Percentiles rank a stretch among this genome's conserved stretches.
Evolutionary conservation across 2,113 vertebrate species (phyloP).

Genomic region (Probosciger aterrimus): DNA sequence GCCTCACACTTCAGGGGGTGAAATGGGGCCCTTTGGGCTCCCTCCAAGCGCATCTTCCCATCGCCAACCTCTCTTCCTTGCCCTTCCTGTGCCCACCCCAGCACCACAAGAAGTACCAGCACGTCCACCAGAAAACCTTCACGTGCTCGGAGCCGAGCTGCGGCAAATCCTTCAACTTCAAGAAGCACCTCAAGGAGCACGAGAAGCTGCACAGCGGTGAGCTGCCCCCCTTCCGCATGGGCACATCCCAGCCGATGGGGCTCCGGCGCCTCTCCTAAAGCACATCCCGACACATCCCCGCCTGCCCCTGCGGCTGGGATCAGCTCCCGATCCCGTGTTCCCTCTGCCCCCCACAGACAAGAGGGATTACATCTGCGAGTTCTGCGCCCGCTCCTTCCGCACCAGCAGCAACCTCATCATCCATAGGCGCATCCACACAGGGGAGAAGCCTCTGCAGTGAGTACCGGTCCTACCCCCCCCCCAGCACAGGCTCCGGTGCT

Average conservation of each 20-base stretch:
- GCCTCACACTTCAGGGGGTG: accelerated
- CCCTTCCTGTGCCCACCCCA: not conserved
- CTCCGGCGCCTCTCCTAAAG: not conserved
- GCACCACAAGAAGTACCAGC: constrained; percentile 81
- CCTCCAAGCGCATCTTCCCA: not conserved
- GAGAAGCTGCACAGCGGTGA: constrained; percentile 24
- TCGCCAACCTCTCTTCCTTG: not conserved
- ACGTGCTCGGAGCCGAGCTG: constrained; percentile 73
- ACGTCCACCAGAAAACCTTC: constrained; percentile 82
- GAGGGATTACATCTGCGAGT: constrained; percentile 85
- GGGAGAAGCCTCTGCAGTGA: constrained; percentile 85
- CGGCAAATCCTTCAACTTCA: constrained; percentile 83
- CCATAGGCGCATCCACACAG: constrained; percentile 83
- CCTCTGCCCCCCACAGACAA: constrained; percentile 66
- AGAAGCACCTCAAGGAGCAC: constrained; percentile 78
- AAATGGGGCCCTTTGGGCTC: not conserved
- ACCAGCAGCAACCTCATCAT: constrained; percentile 85
- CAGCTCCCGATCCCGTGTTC: accelerated
- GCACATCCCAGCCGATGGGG: accelerated
- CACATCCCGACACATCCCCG: not conserved
- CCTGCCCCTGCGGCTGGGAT: no score
- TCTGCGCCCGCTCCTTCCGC: constrained; percentile 82
- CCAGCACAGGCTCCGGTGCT: no score
- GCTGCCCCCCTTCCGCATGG: accelerated
- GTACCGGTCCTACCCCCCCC: not conserved